Evolutionary conservation across 2,797 vertebrate species (phyloP), one percentile per base, ranked within the genome.

Genomic region (Chaenodraco wilsoni): DNA sequence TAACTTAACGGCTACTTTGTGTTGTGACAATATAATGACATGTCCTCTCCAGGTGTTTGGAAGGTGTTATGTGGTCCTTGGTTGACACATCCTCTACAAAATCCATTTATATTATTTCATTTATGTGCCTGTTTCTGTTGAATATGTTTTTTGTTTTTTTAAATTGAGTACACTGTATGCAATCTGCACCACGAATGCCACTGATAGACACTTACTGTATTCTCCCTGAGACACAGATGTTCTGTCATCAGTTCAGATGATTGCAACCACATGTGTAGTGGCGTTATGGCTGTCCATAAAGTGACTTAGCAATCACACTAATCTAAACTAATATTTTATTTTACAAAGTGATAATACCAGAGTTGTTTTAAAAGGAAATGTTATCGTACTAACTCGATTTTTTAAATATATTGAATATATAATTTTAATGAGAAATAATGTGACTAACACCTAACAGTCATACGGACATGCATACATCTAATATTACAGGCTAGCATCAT

Each of bases 111-210:
- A 37, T 72, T 37, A 19, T 77, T 89, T 89, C 72, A 45, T 87
- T 84, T 78, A 65, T 60, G 79, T 90, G 82, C 74, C 68, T 89
- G 78, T 88, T 90, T 87, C 50, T 81, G 69, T 91, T 84, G 44
- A 72, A 56, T 69, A 65, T 73, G 59, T 79, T 86, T 78, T 54
- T 52, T 72, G 23, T 67, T 77, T 77, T 23, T 84, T 90, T 87
- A 65, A 88, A 84, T 84, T 88, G 79, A 92, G 78, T 89, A 93
- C 86, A 90, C 75, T 80, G 91, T 95, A 94, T 95, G 93, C 94
- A 94, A 94, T 93, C 91, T 90, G 90, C 91, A 93, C 93, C 91
- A 90, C 80, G 79, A 89, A 91, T 91, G 92, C 91, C 92, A 85
- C 93, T 92, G 92, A 92, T 92, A 27, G 90, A 91, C 89, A 92